Evolutionary conservation across 2,888 invertebrate genomes (phyloP), one percentile per base, ranked within the genome.

Genomic region (Heterodera filipjevi): DNA sequence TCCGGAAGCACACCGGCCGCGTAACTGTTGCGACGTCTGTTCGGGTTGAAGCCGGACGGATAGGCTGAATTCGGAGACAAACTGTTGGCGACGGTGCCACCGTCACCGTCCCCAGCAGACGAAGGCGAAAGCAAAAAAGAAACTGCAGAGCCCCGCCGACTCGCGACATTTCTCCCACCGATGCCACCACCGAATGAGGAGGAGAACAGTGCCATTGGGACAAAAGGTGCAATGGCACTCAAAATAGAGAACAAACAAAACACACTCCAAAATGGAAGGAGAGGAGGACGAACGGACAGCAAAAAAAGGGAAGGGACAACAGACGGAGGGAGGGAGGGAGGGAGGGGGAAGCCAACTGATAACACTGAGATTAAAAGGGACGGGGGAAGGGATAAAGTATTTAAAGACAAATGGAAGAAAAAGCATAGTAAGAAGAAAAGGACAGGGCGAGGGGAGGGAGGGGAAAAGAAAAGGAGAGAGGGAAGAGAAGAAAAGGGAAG

Each of bases 31-130:
- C 75, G 66, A 53, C 75, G 30, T 19, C 35, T 16, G 44, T 75
- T 32, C 2, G 59, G 35, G 44, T 39, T 53, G 35, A 73, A 73
- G 3, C 30, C 30, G 53, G 33, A 12, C 30, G 75, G 66, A 32
- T 33, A 75, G 8, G 33, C 75, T 53, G 75, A 75, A 75, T 64
- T 75, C 44, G 75, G 75, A 14, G 75, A 75, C 30, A 75, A 59
- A 32, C 32, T 32, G 68, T 33, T 68, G 33, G 30, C 33, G 32
- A 66, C 22, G 27, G 14, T 16, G 66, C 66, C 30, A 5, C 68
- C 68, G 19, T 16, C 33, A 10, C 33, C 68, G 33, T 6, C 59
- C 59, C 2, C n/a, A n/a, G 59, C 59, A 27, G 27, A 8, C 10
- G 59, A n/a, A 22, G 59, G 27, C 59, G 59, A 27, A 59, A 59